Evolutionary conservation across 2,797 vertebrate species (phyloP), one percentile per base, ranked within the genome.

Genomic region (Botia kubotai): DNA sequence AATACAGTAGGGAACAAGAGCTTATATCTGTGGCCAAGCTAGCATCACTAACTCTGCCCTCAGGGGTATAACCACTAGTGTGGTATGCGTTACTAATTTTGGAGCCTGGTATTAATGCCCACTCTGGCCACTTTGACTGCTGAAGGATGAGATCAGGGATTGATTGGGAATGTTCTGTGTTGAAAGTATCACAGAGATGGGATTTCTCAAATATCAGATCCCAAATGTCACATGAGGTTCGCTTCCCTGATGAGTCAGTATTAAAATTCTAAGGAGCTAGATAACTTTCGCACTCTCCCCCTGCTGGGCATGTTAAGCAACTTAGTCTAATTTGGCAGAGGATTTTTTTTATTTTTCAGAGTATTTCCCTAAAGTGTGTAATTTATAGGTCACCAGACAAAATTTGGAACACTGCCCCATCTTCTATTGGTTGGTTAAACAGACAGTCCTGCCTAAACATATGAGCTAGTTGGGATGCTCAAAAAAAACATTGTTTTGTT

Each of bases 241-340:
- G 96, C 29, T 96, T 98, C 86, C 98, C 98, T 16, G 97, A 97
- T 0, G 97, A 97, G 81, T 95, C 97, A 23, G 96, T 97, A 94
- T 97, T 97, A 93, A 89, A 87, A 89, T 26, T 85, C 77, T 77
- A 79, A 89, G 92, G 91, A 93, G 85, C 43, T 77, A 11, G 8
- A 46, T 46, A 46, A 46, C 43, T 46, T 8, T 21, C 8, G 43
- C 66, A 60, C 23, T 70, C 16, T 48, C 77, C 69, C 69, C 60
- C 77, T 79, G 58, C 58, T 79, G 77, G 60, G 29, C 33, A 79
- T 29, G 16, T 26, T 7, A n/a, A 26, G 60, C 33, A 65, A 72
- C 29, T 72, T 72, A 39, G 8, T 8, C 19, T 58, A 60, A 78
- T 33, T 67, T 60, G 36, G 19, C 4, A 79, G 12, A 77, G 63